Base-by-base conservation (phyloP, 2,797 vertebrate species). In the Anisognathus igniventris region DNA sequence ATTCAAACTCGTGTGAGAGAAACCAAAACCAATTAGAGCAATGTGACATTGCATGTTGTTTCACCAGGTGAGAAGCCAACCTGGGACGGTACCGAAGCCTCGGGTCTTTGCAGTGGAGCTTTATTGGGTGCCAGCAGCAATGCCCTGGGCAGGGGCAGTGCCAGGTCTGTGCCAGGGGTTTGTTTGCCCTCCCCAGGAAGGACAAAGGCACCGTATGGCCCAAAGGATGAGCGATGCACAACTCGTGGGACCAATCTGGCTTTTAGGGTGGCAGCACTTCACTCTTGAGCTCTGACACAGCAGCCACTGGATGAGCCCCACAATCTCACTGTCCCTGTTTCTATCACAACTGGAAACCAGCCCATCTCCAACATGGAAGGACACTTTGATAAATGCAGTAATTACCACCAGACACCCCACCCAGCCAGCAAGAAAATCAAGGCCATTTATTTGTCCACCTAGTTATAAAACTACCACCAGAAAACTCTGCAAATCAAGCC, bases 121-220 rank as follows among this genome's bases (percentile, higher is more conserved):
- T 8, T 27, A 20, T 1, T 0, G 1, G 19, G 51, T 20, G 79
- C 0, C 33, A 40, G 66, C 39, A 39, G 44, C 0, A 6, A 7
- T 33, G 53, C n/a, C 53, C 1, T 33, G 22, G 54, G 54, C 54
- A 57, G 54, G 54, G 54, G 54, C 54, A 56, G 14, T 24, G 71
- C 76, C 8, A 27, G 2, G 3, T 15, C 27, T 12, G 18, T 8
- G 71, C 76, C 50, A 12, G 4, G 23, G 1, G 5, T 13, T 28
- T 9, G 21, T 8, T 14, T 7, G n/a, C 11, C 62, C 35, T 71
- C 58, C 40, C 12, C 1, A 54, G 76, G 23, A 42, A 27, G 56
- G 56, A 33, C 48, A 45, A 39, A 35, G 48, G 35, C 60, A 30
- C 17, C 8, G 21, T 0, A 5, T 1, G 39, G 7, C 40, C n/a